Conservation (phyloP, 2,113 vertebrate genomes). For the Calypte anna region DNA sequence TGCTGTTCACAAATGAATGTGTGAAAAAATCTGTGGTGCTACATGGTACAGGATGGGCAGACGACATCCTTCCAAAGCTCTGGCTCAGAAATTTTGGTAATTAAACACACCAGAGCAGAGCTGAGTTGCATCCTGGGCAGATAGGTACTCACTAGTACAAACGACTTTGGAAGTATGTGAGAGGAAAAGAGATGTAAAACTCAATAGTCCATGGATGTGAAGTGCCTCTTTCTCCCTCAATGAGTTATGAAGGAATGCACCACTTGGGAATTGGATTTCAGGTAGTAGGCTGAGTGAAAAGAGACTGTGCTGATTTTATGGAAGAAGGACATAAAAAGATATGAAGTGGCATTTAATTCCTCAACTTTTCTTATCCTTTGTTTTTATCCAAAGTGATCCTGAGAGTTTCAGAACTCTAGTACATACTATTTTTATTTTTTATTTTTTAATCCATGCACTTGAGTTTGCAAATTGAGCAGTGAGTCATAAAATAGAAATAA, state of each 20-base stretch:
- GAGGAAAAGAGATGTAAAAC: background rate
- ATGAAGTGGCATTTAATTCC: background rate
- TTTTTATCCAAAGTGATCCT: background rate
- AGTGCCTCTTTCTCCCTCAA: background rate
- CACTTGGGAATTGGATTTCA: background rate
- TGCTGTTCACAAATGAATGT: background rate
- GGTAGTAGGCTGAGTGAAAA: background rate
- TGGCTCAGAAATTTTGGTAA: background rate
- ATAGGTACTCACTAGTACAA: background rate
- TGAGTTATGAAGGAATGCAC: background rate
- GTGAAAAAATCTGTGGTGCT: background rate
- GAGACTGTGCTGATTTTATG: background rate
- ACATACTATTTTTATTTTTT: background rate
- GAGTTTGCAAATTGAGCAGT: background rate
- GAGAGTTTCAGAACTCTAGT: background rate
- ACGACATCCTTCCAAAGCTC: background rate
- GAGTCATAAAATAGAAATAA: background rate
- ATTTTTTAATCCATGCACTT: background rate
- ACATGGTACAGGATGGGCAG: background rate
- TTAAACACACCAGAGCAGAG: background rate
- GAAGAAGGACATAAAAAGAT: background rate
- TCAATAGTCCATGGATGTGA: background rate
- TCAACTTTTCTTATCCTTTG: background rate
- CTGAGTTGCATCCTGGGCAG: background rate
- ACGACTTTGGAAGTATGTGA: background rate